These are phyloP conservation scores for Onthophagus taurus DNA, from an alignment of 1,140 invertebrate genomes.

Conservation along the genomic window DNA sequence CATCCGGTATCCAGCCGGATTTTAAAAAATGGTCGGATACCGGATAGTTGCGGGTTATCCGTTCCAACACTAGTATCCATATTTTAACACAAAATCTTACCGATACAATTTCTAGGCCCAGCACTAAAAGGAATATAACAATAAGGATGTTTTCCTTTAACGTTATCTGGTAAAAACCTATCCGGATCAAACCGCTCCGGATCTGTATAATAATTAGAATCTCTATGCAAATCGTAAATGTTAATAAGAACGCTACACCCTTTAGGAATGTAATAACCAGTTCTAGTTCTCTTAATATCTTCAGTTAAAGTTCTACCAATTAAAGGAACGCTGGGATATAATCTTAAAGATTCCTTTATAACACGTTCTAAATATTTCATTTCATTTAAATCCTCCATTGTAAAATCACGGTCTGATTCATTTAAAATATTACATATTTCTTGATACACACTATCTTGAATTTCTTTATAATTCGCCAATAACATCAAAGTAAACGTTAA, in stretches of 20 bases:
- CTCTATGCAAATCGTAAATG: conserved; percentile 15
- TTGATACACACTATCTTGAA: conserved; percentile 29
- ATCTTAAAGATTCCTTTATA: conserved; percentile 44
- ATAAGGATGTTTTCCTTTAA: conserved; percentile 35
- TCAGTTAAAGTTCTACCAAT: conserved; percentile 36
- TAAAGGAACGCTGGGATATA: conserved; percentile 49
- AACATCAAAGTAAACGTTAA: conserved; percentile 49
- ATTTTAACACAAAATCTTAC: too few species aligned
- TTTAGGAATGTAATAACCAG: conserved; percentile 13
- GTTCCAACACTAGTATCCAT: too few species aligned
- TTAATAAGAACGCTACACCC: conserved; percentile 9
- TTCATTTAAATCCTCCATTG: conserved; percentile 34
- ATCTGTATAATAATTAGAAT: conserved; percentile 30
- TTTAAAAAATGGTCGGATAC: too few species aligned
- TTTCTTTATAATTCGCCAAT: conserved; percentile 47
- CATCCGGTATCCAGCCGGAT: too few species aligned
- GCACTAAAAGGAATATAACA: conserved; percentile 55
- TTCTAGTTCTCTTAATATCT: conserved; percentile 21
- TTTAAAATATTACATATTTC: conserved; percentile 11
- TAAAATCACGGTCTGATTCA: conserved; percentile 18
- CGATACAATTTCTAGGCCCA: conserved; percentile 51
- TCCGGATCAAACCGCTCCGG: conserved; percentile 56
- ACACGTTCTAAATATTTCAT: conserved; percentile 48
- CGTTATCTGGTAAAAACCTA: conserved; percentile 48
- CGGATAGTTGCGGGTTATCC: too few species aligned